A percentile compares a stretch with the other conserved stretches of the same genome.
phyloP scores from a whole-genome alignment of 2,113 vertebrate species.

The Piprites chloris region DNA sequence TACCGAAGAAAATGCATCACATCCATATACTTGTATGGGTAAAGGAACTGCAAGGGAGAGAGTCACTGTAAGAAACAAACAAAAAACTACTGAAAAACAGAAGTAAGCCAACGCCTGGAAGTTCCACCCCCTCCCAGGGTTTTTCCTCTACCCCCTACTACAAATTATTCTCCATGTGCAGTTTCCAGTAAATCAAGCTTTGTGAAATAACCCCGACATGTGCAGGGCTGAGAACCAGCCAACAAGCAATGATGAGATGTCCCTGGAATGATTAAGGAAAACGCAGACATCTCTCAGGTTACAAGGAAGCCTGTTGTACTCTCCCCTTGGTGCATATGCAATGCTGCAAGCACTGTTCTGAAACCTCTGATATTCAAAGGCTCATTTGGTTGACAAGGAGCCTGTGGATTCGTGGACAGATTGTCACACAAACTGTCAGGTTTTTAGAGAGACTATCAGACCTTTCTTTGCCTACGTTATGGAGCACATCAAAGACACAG shows the following conservation, averaged over 20 bases:
- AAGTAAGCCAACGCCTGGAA: neutral
- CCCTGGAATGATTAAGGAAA: conserved; percentile 64
- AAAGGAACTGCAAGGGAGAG: neutral
- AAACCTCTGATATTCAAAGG: conserved; percentile 64
- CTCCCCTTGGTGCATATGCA: conserved; percentile 37
- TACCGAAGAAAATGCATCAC: neutral
- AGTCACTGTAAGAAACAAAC: neutral
- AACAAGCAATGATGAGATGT: conserved; percentile 64
- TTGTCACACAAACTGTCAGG: conserved; percentile 76
- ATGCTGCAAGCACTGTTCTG: conserved; percentile 2
- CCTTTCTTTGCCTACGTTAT: conserved; percentile 52
- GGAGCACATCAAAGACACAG: conserved; percentile 52
- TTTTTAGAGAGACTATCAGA: conserved; percentile 77
- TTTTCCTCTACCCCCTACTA: conserved; percentile 20
- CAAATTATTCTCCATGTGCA: conserved; percentile 19
- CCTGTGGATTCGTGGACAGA: conserved; percentile 62
- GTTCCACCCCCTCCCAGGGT: neutral
- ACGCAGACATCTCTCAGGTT: conserved; percentile 47
- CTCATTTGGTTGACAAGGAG: conserved; percentile 64
- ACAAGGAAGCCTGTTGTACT: conserved; percentile 42
- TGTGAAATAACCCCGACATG: conserved; percentile 55
- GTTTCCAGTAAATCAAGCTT: conserved; percentile 21
- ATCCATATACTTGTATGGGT: neutral
- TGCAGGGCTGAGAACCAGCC: conserved; percentile 44
- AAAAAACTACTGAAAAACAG: neutral